A percentile compares a stretch with the other conserved stretches of the same genome.
phyloP scores from a whole-genome alignment of 2,888 invertebrate genomes.

The Cataglyphis livida region DNA sequence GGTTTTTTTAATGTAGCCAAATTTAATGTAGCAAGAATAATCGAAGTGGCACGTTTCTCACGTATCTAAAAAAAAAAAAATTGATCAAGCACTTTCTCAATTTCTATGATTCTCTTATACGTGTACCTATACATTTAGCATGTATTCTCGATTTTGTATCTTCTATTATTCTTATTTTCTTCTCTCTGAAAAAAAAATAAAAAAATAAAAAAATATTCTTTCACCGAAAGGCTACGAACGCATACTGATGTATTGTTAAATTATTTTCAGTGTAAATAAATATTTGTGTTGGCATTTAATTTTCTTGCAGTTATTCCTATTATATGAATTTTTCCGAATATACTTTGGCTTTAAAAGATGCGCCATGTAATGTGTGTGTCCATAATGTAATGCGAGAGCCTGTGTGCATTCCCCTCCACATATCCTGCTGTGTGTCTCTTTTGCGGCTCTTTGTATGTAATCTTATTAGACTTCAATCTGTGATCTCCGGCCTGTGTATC shows the following conservation, averaged over 20 bases:
- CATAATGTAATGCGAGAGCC: conserved; percentile 14
- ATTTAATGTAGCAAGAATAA: conserved; percentile 58
- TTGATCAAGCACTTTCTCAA: conserved; percentile 10
- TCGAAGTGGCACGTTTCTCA: conserved; percentile 52
- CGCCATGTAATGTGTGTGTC: neutral
- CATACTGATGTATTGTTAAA: conserved; percentile 45
- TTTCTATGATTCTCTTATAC: neutral
- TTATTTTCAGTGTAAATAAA: conserved; percentile 60
- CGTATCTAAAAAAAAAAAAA: neutral
- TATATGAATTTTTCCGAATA: conserved; percentile 9
- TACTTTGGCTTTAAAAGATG: neutral
- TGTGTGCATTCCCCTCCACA: conserved; percentile 19
- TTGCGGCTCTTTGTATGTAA: conserved; percentile 64
- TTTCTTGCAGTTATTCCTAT: conserved; percentile 52
- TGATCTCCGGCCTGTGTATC: conserved; percentile 81
- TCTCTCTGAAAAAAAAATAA: neutral
- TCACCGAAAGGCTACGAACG: neutral
- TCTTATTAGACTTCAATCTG: conserved; percentile 77
- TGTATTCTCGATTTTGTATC: neutral
- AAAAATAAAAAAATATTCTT: neutral
- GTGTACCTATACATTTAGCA: neutral
- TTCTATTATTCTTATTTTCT: conserved; percentile 63
- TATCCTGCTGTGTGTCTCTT: conserved; percentile 60
- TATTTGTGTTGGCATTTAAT: conserved; percentile 55
- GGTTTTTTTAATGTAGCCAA: conserved; percentile 2